phyloP scores from a whole-genome alignment of 2,797 vertebrate genomes.

The Nasua narica region DNA sequence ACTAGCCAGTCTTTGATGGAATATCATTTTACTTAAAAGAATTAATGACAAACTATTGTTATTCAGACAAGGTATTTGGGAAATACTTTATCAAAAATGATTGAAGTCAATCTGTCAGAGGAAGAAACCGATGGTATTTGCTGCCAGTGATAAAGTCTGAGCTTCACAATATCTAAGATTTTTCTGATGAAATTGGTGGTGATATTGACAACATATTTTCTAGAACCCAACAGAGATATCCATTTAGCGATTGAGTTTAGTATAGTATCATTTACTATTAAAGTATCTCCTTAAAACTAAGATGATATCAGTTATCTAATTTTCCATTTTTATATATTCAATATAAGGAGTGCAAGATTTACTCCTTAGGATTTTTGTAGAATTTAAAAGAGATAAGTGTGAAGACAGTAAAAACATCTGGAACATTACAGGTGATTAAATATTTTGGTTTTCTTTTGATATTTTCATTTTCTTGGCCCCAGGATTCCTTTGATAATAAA shows the following conservation, averaged over 20 bases:
- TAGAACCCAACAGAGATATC: background rate
- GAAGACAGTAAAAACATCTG: background rate
- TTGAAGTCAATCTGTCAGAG: background rate
- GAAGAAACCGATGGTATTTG: background rate
- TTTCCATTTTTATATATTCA: background rate
- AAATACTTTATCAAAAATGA: background rate
- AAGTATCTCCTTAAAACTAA: slow-evolving; percentile 3
- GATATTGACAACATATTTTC: background rate
- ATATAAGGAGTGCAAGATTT: background rate
- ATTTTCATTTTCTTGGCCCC: background rate
- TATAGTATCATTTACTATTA: background rate
- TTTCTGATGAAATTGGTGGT: background rate
- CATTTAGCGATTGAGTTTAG: background rate
- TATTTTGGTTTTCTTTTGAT: background rate
- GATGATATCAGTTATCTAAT: background rate
- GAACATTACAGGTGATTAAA: background rate
- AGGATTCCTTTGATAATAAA: background rate
- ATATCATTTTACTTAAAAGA: background rate
- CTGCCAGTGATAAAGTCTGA: background rate
- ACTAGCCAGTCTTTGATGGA: background rate
- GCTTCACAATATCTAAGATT: background rate
- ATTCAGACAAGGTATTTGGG: background rate
- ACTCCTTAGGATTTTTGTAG: background rate
- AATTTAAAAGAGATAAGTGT: background rate
- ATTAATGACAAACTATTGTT: background rate